These are phyloP conservation scores for Ceriagrion tenellum DNA, from an alignment of 2,888 invertebrate species.

Conservation along the genomic window DNA sequence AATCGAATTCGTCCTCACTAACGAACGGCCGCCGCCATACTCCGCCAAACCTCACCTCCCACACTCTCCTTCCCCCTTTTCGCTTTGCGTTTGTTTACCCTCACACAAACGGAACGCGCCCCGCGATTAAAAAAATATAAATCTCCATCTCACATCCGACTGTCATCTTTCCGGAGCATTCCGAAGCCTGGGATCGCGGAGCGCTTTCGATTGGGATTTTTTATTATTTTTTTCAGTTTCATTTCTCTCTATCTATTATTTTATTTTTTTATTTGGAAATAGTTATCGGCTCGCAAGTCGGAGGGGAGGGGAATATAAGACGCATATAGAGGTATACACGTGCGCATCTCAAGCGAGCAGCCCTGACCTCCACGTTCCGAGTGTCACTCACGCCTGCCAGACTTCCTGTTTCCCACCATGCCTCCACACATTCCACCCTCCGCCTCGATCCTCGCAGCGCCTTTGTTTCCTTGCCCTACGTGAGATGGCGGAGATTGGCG, in stretches of 20 bases:
- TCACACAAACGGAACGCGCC: neutral
- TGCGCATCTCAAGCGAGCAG: neutral
- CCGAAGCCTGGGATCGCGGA: neutral
- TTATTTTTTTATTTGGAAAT: neutral
- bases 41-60: no score
- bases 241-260: neutral
- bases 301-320: neutral
- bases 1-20: neutral
- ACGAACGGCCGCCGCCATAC: neutral
- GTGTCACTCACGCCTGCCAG: no score
- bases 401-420: no score
- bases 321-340: neutral
- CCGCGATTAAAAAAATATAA: slow-evolving; percentile 21
- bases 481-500: no score
- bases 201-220: neutral
- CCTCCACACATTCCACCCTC: no score
- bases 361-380: no score
- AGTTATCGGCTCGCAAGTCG: neutral
- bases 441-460: no score
- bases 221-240: neutral
- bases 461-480: no score
- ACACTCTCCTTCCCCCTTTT: neutral
- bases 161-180: neutral
- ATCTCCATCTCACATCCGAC: neutral
- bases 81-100: neutral